Base-by-base conservation (phyloP, 37 sponge, comb jelly and placozoan genomes). In the Chondrilla cf. caribensis region DNA sequence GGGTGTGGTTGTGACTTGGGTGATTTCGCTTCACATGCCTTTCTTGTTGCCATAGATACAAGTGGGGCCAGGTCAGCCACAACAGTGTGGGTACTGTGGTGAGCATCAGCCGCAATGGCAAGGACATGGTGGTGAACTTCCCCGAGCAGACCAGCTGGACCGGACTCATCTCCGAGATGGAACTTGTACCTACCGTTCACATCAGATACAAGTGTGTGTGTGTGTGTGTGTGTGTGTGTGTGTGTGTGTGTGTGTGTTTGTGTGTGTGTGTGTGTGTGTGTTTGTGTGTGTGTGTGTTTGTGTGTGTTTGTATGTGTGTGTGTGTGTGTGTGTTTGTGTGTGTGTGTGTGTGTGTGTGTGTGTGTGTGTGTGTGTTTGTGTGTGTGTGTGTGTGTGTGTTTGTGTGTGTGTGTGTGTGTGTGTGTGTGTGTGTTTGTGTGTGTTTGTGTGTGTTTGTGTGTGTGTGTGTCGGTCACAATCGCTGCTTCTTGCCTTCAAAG, bases 141-240 rank as follows among this genome's bases (percentile, higher is more conserved):
- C 88, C 95, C 2, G 97, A 97, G 72, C 97, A 97, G 83, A 89
- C 60, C 78, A 94, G 89, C 87, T 97, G 97, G 97, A 97, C 94
- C 15, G 97, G 95, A 59, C 85, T 87, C 77, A 92, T 97, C 32
- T 73, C 94, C 18, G 97, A 97, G 64, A 92, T 97, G 97, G 97
- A 97, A 43, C 59, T 90, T n/a, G 95, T 94, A 7, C 95, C 95
- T 41, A 84, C 92, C 0, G 85, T 83, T 24, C 95, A 94, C 54
- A 86, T 85, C 21, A 37, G 93, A 47, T 89, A 88, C 55, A 83
- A 37, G 92, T 92, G 32, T 80, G 57, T 54, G 35, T 40, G 19
- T 29, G 54, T 70, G 70, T 2, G 55, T 68, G 83, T 43, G 83
- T 36, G 71, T 54, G 73, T 26, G 38, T 47, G 58, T 24, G 54